Evolutionary conservation across 2,113 vertebrate species (phyloP).

Genomic region (Tachuris rubrigastra): DNA sequence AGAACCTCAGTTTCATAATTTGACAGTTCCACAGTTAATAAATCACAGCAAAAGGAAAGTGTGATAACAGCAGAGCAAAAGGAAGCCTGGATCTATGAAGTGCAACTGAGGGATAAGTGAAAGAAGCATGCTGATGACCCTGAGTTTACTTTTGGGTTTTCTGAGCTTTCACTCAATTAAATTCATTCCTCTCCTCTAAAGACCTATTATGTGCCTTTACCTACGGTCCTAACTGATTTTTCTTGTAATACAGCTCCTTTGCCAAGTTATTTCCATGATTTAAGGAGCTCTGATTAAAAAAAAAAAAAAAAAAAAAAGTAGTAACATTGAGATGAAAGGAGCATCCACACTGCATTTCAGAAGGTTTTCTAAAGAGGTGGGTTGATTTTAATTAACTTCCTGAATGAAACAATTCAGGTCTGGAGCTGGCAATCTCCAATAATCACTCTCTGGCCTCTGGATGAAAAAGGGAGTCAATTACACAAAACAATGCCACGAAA

Average conservation of each 20-base stretch:
- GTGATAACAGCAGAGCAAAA: conserved; percentile 58
- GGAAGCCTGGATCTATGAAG: conserved; percentile 51
- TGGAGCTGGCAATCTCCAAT: conserved; percentile 60
- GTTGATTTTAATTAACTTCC: conserved; percentile 68
- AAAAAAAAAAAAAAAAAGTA: neutral
- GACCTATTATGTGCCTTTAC: conserved; percentile 48
- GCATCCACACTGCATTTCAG: conserved; percentile 10
- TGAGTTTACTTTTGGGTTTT: conserved; percentile 43
- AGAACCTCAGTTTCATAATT: conserved; percentile 57
- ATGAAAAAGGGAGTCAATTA: conserved; percentile 64
- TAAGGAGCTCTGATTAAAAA: conserved; percentile 43
- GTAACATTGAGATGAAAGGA: conserved; percentile 32
- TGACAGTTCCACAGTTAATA: conserved; percentile 73
- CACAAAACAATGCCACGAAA: conserved; percentile 52
- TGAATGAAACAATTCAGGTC: conserved; percentile 65
- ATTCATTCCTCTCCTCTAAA: conserved; percentile 55
- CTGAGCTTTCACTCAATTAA: conserved; percentile 53
- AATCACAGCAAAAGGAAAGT: conserved; percentile 63
- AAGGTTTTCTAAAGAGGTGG: conserved; percentile 57
- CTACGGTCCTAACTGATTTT: conserved; percentile 49
- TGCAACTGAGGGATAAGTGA: conserved; percentile 51
- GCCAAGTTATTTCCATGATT: conserved; percentile 66
- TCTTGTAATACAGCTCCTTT: conserved; percentile 58
- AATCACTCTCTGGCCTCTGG: conserved; percentile 56
- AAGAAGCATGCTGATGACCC: conserved; percentile 45